Conservation (phyloP, 2,113 vertebrate species). For the Stictonetta naevosa region DNA sequence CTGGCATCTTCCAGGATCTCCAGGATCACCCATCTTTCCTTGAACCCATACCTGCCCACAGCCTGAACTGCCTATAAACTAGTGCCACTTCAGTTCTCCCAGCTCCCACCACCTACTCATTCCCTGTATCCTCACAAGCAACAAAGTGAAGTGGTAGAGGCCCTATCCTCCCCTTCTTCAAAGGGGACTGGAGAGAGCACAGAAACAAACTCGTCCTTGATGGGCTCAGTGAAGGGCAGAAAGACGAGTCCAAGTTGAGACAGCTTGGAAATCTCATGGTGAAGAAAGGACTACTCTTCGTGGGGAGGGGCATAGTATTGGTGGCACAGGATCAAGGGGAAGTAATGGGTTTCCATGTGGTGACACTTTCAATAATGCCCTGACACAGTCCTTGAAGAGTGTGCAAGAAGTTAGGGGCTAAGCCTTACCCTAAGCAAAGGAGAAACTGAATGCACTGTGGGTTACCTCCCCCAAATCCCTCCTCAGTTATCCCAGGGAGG, state of each 20-base stretch:
- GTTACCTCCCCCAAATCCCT: not conserved
- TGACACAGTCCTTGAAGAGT: too few species aligned
- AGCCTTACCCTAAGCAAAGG: not conserved
- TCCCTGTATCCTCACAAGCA: not conserved
- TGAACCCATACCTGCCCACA: not conserved
- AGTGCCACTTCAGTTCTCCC: not conserved
- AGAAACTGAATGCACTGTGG: not conserved
- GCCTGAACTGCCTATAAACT: not conserved
- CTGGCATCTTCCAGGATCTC: not conserved
- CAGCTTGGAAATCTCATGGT: not conserved
- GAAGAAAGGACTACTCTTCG: not conserved
- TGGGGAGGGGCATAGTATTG: not conserved
- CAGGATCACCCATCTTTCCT: not conserved
- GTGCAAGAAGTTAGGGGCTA: not conserved
- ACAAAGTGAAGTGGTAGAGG: not conserved
- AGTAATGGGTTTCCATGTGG: not conserved
- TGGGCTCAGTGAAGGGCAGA: not conserved
- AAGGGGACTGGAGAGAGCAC: not conserved
- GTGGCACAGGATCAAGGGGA: not conserved
- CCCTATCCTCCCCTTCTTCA: not conserved
- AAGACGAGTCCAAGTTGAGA: not conserved
- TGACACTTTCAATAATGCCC: not conserved
- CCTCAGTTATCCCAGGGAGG: not conserved
- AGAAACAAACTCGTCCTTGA: not conserved
- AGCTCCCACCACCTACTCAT: not conserved